Percentiles rank a stretch among this genome's conserved stretches.
phyloP scores from a whole-genome alignment of 2,113 vertebrate species.

The Nanorana parkeri region DNA sequence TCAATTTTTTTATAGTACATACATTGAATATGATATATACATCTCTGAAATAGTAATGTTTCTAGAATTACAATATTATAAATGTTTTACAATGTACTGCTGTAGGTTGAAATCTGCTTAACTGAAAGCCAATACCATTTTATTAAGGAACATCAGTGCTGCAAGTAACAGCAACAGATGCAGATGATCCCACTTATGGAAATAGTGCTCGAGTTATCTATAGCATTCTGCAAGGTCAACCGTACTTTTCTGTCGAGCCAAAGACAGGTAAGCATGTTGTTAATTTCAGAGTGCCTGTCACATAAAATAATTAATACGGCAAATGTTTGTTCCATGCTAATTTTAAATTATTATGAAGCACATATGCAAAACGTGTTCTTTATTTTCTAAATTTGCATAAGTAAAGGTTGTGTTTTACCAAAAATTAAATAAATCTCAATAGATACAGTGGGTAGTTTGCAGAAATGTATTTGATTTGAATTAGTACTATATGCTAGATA shows the following conservation, averaged over 20 bases:
- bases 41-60: background rate
- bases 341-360: too few species aligned
- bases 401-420: too few species aligned
- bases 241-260: slow-evolving; percentile 96
- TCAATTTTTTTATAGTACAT: too few species aligned
- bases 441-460: too few species aligned
- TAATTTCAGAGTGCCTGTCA: too few species aligned
- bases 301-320: too few species aligned
- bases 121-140: slow-evolving; percentile 54
- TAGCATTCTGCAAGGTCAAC: slow-evolving; percentile 95
- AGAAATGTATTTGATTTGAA: too few species aligned
- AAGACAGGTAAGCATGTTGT: slow-evolving; percentile 83
- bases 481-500: too few species aligned
- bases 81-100: slow-evolving; percentile 15
- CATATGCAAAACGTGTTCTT: too few species aligned
- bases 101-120: slow-evolving; percentile 43
- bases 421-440: too few species aligned
- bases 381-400: too few species aligned
- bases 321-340: too few species aligned
- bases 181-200: slow-evolving; percentile 94
- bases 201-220: slow-evolving; percentile 96
- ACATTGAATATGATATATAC: background rate
- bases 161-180: slow-evolving; percentile 95
- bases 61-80: slow-evolving; percentile 31
- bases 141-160: slow-evolving; percentile 90